Percentiles rank a stretch among this genome's conserved stretches.
Evolutionary conservation across 2,113 vertebrate genomes (phyloP).

Genomic region (Lepisosteus osseus): DNA sequence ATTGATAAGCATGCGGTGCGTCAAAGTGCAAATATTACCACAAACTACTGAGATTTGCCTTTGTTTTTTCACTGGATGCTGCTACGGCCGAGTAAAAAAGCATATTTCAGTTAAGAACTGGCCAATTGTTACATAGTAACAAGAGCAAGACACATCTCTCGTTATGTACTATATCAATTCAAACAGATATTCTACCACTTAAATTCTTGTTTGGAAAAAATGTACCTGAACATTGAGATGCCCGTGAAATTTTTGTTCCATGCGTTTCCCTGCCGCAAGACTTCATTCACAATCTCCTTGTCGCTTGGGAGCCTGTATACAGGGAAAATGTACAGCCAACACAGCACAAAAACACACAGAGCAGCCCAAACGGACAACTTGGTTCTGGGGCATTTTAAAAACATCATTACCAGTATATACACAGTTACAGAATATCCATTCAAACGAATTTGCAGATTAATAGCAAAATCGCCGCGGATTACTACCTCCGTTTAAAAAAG

Average conservation of each 20-base stretch:
- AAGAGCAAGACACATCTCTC: too few relatives aligned
- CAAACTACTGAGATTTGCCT: too few relatives aligned
- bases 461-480: too few relatives aligned
- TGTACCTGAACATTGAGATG: constrained; percentile 77
- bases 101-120: too few relatives aligned
- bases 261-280: constrained; percentile 74
- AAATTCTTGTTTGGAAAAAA: too few relatives aligned
- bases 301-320: constrained; percentile 80
- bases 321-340: constrained; percentile 90
- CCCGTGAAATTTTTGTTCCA: constrained; percentile 85
- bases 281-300: constrained; percentile 84
- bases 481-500: neutral
- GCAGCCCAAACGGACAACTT: constrained; percentile 83
- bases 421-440: constrained; percentile 1
- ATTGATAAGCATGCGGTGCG: too few relatives aligned
- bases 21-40: too few relatives aligned
- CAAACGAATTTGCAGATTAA: neutral
- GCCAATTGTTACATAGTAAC: too few relatives aligned
- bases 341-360: constrained; percentile 80
- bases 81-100: too few relatives aligned
- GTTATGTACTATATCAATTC: too few relatives aligned
- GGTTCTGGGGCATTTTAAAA: constrained; percentile 75
- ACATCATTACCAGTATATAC: constrained; percentile 47
- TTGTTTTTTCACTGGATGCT: too few relatives aligned
- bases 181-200: too few relatives aligned